Percentiles rank a stretch among this genome's conserved stretches.
Conservation (phyloP, 2,888 invertebrate species). For the Volucella inflata region DNA sequence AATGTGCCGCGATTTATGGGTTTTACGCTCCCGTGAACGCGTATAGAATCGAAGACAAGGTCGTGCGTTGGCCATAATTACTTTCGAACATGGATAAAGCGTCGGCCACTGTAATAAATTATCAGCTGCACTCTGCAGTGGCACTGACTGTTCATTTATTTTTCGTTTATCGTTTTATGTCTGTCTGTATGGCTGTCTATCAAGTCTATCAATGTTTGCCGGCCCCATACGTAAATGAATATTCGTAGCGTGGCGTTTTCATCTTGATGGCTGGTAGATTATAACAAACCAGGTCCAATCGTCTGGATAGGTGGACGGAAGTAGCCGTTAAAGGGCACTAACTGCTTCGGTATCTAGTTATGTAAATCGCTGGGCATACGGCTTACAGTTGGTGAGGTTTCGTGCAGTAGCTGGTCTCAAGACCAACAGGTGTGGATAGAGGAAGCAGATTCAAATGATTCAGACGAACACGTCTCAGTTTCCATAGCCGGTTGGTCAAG, state of each 20-base stretch:
- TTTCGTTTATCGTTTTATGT: constrained; percentile 56
- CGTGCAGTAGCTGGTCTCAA: no score
- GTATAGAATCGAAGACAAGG: constrained; percentile 72
- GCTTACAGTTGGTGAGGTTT: no score
- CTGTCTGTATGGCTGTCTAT: constrained; percentile 38
- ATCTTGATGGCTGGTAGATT: constrained; percentile 25
- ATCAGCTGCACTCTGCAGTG: constrained; percentile 53
- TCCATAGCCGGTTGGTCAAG: no score
- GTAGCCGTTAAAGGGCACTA: no score
- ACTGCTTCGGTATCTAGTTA: no score
- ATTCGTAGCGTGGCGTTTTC: constrained; percentile 46
- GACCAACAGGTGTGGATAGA: no score
- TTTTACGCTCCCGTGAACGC: constrained; percentile 73
- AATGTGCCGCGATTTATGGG: constrained; percentile 67
- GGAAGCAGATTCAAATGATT: no score
- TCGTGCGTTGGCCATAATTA: constrained; percentile 70
- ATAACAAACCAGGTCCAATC: constrained; percentile 41
- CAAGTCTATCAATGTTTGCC: constrained; percentile 53
- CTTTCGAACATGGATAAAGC: constrained; percentile 69
- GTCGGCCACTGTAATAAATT: constrained; percentile 71
- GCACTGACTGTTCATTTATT: constrained; percentile 41
- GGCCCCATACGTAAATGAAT: not conserved
- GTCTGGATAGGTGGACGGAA: not conserved
- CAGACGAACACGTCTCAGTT: no score
- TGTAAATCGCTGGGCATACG: no score